A percentile compares a stretch with the other conserved stretches of the same genome.
These are phyloP conservation scores for Melieria omissa DNA, from an alignment of 2,888 invertebrate species.

Conservation along the genomic window DNA sequence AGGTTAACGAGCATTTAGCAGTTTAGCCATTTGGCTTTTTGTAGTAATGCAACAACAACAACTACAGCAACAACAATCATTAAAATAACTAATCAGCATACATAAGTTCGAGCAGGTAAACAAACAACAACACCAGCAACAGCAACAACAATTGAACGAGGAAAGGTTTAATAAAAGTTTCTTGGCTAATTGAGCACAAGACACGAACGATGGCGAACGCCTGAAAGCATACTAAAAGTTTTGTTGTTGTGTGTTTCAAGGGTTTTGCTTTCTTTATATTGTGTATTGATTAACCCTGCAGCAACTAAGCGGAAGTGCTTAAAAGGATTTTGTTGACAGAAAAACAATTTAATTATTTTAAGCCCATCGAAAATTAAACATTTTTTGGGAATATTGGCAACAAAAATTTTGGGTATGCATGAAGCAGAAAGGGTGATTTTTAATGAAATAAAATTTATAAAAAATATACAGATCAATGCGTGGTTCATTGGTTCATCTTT, in stretches of 20 bases:
- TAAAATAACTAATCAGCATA: constrained; percentile 10
- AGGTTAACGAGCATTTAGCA: too few species aligned
- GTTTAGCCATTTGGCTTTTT: too few species aligned
- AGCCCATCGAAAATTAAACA: too few species aligned
- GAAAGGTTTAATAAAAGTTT: constrained; percentile 24
- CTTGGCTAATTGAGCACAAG: constrained; percentile 28
- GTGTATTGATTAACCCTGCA: too few species aligned
- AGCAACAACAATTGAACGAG: constrained; percentile 15
- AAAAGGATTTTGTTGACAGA: too few species aligned
- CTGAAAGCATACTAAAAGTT: neutral
- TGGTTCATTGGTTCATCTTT: too few species aligned
- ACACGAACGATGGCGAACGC: neutral
- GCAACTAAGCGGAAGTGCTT: neutral
- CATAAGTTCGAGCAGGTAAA: constrained; percentile 14
- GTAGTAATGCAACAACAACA: neutral
- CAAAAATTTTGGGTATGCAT: neutral
- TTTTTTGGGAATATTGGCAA: too few species aligned
- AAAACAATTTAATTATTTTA: too few species aligned
- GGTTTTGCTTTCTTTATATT: too few species aligned
- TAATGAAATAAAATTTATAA: neutral
- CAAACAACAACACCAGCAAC: constrained; percentile 20
- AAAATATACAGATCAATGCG: neutral
- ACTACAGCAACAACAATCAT: neutral
- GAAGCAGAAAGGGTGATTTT: neutral
- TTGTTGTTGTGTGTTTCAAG: neutral